Conservation (phyloP, 2,797 vertebrate genomes). For the Geotrypetes seraphini region DNA sequence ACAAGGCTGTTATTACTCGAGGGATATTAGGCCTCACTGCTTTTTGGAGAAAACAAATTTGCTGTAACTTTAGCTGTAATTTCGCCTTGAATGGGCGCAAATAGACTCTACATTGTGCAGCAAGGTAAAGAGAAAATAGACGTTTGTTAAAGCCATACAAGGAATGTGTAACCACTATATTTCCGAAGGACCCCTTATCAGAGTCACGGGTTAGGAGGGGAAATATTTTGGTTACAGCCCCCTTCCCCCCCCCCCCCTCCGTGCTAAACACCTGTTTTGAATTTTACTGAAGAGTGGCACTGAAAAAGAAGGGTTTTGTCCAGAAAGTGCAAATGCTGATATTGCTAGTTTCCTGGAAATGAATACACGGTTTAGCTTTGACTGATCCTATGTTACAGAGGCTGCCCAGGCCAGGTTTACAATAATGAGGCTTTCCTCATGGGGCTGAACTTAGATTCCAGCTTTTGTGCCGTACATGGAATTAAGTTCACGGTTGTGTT, state of each 20-base stretch:
- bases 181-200: conserved; percentile 73
- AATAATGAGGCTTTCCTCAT: neutral
- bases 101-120: conserved; percentile 84
- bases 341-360: conserved; percentile 2
- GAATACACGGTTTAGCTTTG: conserved; percentile 1
- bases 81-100: conserved; percentile 80
- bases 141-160: conserved; percentile 60
- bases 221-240: conserved; percentile 68
- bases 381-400: neutral
- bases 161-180: conserved; percentile 75
- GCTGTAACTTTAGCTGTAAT: conserved; percentile 98
- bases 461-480: neutral
- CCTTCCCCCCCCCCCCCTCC: conserved; percentile 67
- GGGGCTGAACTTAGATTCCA: neutral
- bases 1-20: conserved; percentile 81
- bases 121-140: conserved; percentile 49
- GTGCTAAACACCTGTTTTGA: conserved; percentile 75
- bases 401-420: neutral
- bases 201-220: conserved; percentile 66
- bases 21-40: conserved; percentile 82
- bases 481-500: neutral
- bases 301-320: conserved; percentile 19
- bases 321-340: conserved; percentile 10
- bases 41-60: conserved; percentile 98
- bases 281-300: conserved; percentile 64